phyloP scores from a whole-genome alignment of 2,797 vertebrate genomes.

The Amniataba percoides region DNA sequence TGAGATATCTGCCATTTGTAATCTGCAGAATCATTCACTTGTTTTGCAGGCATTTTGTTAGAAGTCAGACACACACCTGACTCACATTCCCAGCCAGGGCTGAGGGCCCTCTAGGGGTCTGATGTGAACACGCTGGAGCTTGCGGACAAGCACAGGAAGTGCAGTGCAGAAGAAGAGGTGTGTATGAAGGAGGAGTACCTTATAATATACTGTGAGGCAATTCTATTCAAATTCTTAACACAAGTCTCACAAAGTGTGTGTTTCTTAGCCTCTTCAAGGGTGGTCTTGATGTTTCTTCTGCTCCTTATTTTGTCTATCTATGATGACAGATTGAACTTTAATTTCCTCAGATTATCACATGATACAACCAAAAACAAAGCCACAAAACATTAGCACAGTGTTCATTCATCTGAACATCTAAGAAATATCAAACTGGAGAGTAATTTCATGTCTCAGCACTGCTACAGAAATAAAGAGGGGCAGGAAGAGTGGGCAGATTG shows the following conservation, averaged over 20 bases:
- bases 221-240: neutral
- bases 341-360: neutral
- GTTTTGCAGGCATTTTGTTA: conserved; percentile 7
- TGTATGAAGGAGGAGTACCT: neutral
- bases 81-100: conserved; percentile 41
- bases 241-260: neutral
- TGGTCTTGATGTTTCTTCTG: neutral
- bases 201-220: neutral
- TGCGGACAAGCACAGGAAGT: conserved; percentile 35
- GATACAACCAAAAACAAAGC: neutral
- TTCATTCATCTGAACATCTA: neutral
- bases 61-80: conserved; percentile 24
- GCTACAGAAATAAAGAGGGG: conserved; percentile 37
- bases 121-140: conserved; percentile 43
- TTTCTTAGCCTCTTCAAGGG: neutral
- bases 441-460: conserved; percentile 23
- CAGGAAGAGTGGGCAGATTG: conserved; percentile 73
- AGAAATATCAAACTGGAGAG: neutral
- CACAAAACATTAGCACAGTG: neutral
- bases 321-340: neutral
- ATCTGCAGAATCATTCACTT: neutral
- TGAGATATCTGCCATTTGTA: neutral
- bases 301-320: neutral
- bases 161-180: conserved; percentile 3
- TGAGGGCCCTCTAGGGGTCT: conserved; percentile 43